Evolutionary conservation across 2,797 vertebrate species (phyloP).

Genomic region (Streptopelia turtur): DNA sequence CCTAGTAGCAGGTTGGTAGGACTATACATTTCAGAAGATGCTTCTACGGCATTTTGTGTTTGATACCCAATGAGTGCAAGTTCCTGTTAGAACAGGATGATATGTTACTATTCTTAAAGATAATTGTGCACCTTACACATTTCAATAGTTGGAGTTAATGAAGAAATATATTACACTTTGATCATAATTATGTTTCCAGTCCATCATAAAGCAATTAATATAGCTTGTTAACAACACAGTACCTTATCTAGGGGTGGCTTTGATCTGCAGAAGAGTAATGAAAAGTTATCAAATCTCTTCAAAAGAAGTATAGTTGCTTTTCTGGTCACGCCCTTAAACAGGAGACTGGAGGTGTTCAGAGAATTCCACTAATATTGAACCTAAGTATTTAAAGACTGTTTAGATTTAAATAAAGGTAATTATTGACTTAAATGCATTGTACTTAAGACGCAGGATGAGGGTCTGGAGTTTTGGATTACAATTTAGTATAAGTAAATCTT

Average conservation of each 20-base stretch:
- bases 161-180: neutral
- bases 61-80: neutral
- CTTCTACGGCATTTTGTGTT: neutral
- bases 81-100: neutral
- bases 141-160: neutral
- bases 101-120: neutral
- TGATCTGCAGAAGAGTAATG: neutral
- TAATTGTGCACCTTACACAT: neutral
- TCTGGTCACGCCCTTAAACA: neutral
- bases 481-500: neutral
- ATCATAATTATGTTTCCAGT: neutral
- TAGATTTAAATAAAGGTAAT: neutral
- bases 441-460: neutral
- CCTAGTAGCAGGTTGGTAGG: neutral
- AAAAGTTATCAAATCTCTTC: neutral
- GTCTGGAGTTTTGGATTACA: neutral
- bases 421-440: neutral
- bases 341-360: neutral
- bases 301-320: neutral
- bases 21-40: neutral
- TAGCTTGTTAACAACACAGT: neutral
- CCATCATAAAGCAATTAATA: neutral
- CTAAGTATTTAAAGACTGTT: neutral
- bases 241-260: neutral
- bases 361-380: neutral